These are phyloP conservation scores for Acronicta alni DNA, from an alignment of 2,888 invertebrate species.

Conservation along the genomic window DNA sequence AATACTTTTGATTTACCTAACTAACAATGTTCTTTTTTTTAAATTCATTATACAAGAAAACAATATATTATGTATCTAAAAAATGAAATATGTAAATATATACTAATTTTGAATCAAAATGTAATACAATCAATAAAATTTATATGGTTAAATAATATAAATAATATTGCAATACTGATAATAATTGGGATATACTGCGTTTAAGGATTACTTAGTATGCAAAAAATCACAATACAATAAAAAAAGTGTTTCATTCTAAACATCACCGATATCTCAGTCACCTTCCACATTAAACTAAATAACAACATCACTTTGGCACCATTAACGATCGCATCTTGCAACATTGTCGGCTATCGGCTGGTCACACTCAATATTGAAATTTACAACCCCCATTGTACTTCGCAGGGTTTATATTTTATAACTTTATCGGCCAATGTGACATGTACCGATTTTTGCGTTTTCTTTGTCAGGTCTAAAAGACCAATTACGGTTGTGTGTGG, in stretches of 20 bases:
- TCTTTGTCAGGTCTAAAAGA: slow-evolving; percentile 56
- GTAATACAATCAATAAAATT: too few relatives aligned
- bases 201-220: too few relatives aligned
- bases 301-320: slow-evolving; percentile 41
- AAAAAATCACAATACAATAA: too few relatives aligned
- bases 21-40: too few relatives aligned
- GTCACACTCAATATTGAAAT: slow-evolving; percentile 80
- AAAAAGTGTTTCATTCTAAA: not conserved
- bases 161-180: too few relatives aligned
- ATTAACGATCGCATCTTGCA: slow-evolving; percentile 64
- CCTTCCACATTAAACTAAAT: slow-evolving; percentile 18
- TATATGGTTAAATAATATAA: too few relatives aligned
- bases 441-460: slow-evolving; percentile 63
- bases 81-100: too few relatives aligned
- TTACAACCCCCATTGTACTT: slow-evolving; percentile 77
- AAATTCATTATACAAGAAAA: too few relatives aligned
- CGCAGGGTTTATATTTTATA: slow-evolving; percentile 71
- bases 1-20: too few relatives aligned
- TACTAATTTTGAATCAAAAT: too few relatives aligned
- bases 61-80: too few relatives aligned
- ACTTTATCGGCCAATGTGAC: slow-evolving; percentile 75
- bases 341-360: slow-evolving; percentile 70
- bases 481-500: slow-evolving; percentile 63
- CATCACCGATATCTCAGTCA: slow-evolving; percentile 29
- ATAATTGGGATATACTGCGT: too few relatives aligned